A percentile compares a stretch with the other conserved stretches of the same genome.
Conservation (phyloP, 2,888 invertebrate genomes). For the Drosophila mercatorum region DNA sequence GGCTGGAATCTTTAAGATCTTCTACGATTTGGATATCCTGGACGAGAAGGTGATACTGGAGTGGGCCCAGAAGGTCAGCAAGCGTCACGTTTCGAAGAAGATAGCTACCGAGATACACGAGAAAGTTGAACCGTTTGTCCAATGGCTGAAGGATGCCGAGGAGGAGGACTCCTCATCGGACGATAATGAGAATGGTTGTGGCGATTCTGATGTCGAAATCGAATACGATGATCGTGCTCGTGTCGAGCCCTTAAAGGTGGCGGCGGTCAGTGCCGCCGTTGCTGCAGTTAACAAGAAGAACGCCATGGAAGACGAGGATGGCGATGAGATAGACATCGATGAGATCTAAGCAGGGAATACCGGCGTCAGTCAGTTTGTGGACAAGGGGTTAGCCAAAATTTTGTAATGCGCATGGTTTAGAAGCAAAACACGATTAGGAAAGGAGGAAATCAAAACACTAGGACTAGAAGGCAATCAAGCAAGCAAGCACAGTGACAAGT, state of each 20-base stretch:
- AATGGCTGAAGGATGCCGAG: constrained; percentile 98
- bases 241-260: constrained; percentile 89
- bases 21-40: constrained; percentile 97
- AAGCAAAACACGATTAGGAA: background rate
- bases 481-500: background rate
- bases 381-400: constrained; percentile 20
- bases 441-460: background rate
- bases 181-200: constrained; percentile 86
- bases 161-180: constrained; percentile 94
- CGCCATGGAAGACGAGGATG: constrained; percentile 89
- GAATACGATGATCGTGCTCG: constrained; percentile 95
- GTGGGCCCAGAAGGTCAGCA: constrained; percentile 97
- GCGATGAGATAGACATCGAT: constrained; percentile 95
- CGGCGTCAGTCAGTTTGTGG: constrained; percentile 8
- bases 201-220: constrained; percentile 89
- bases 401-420: constrained; percentile 4
- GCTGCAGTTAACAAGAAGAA: constrained; percentile 83
- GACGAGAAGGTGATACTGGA: constrained; percentile 97
- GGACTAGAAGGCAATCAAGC: background rate
- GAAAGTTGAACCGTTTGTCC: constrained; percentile 96
- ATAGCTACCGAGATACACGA: constrained; percentile 95
- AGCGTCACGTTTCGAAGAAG: constrained; percentile 97
- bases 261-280: constrained; percentile 85
- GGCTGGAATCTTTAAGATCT: constrained; percentile 93
- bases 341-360: constrained; percentile 89